A percentile compares a stretch with the other conserved stretches of the same genome.
Evolutionary conservation across 2,113 vertebrate genomes (phyloP).

Genomic region (Speoplatyrhinus poulsoni): DNA sequence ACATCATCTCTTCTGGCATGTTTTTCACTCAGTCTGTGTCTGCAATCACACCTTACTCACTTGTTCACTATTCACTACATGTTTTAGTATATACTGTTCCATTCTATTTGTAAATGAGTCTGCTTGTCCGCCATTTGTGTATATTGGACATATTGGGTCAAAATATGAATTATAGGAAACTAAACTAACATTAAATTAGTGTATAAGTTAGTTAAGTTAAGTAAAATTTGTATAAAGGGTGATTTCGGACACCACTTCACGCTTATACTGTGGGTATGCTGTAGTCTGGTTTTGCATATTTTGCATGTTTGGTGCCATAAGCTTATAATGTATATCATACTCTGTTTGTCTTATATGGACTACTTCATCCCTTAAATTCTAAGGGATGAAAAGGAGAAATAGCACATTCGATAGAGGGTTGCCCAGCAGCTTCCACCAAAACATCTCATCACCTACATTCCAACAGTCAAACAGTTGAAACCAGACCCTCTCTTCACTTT

Average conservation of each 20-base stretch:
- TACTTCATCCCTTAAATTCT: not conserved
- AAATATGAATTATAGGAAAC: too few relatives aligned
- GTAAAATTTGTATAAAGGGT: too few relatives aligned
- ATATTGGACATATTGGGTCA: too few relatives aligned
- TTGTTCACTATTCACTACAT: too few relatives aligned
- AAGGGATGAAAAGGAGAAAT: too few relatives aligned
- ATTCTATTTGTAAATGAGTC: too few relatives aligned
- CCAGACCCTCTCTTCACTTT: constrained; percentile 34
- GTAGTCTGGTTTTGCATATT: not conserved
- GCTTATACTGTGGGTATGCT: not conserved
- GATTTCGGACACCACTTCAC: too few relatives aligned
- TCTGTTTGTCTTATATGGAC: not conserved
- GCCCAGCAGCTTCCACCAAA: not conserved
- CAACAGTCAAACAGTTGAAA: constrained; percentile 36
- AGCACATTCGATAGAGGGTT: not conserved
- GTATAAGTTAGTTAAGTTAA: too few relatives aligned
- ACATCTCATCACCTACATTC: constrained; percentile 46
- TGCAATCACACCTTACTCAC: too few relatives aligned
- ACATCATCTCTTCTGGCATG: not conserved
- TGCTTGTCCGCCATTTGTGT: too few relatives aligned
- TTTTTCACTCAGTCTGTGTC: not conserved
- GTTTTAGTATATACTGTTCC: too few relatives aligned
- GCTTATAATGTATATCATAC: not conserved
- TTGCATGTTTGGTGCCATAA: not conserved
- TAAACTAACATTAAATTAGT: too few relatives aligned